These are phyloP conservation scores for Drosophila heteroneura DNA, from an alignment of 2,888 invertebrate species.

Conservation along the genomic window DNA sequence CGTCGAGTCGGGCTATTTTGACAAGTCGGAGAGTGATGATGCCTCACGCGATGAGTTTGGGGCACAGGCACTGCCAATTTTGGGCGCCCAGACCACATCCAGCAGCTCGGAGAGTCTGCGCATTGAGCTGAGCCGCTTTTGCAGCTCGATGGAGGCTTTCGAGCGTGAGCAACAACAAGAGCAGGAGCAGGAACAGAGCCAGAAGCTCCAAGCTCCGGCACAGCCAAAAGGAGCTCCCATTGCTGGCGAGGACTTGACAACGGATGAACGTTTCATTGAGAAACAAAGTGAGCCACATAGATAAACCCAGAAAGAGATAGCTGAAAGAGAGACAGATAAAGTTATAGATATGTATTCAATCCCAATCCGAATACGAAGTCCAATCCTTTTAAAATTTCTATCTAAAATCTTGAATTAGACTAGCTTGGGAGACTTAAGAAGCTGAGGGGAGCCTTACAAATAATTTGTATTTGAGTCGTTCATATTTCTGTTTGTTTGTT, in stretches of 20 bases:
- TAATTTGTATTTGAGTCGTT: neutral
- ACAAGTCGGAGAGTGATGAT: slow-evolving; percentile 81
- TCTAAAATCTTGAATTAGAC: neutral
- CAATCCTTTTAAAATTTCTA: neutral
- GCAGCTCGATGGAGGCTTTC: slow-evolving; percentile 69
- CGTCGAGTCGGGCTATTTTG: slow-evolving; percentile 81
- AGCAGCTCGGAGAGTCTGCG: slow-evolving; percentile 74
- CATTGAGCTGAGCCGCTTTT: slow-evolving; percentile 74
- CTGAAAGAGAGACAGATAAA: neutral
- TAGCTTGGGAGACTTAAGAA: neutral
- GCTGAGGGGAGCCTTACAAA: neutral
- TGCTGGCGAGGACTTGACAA: slow-evolving; percentile 1
- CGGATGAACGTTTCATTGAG: slow-evolving; percentile 26
- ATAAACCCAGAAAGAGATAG: neutral
- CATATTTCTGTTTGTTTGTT: neutral
- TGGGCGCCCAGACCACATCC: slow-evolving; percentile 14
- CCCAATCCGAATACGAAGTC: neutral
- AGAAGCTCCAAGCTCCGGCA: neutral
- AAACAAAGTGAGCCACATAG: slow-evolving; percentile 55
- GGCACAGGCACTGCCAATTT: slow-evolving; percentile 28
- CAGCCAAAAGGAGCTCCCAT: neutral
- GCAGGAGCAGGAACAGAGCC: neutral
- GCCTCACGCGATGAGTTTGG: slow-evolving; percentile 78
- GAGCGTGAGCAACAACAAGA: slow-evolving; percentile 46
- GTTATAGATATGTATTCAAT: neutral